Conservation (phyloP, 1,140 invertebrate species). For the Ips typographus region DNA sequence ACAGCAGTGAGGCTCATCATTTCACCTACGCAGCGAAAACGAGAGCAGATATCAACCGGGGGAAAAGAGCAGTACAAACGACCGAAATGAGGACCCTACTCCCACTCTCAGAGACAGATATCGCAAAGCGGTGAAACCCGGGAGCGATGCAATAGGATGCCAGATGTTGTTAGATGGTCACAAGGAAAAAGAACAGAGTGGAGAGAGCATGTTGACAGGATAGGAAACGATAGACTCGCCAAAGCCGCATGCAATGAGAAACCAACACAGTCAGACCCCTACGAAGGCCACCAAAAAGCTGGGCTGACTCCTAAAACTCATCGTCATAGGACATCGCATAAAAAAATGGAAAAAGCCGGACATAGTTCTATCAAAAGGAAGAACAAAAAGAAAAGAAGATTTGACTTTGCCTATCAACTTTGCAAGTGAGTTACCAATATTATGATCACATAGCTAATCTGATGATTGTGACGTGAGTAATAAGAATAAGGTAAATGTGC, state of each 20-base stretch:
- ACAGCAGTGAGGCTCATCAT: background rate
- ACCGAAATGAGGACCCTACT: background rate
- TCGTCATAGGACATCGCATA: background rate
- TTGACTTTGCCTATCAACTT: too few species aligned
- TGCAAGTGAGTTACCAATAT: too few species aligned
- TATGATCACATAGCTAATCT: too few species aligned
- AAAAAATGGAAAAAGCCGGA: background rate
- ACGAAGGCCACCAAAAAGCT: conserved; percentile 1
- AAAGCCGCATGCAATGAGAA: background rate
- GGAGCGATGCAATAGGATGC: background rate
- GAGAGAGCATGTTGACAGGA: background rate
- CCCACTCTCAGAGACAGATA: too few species aligned
- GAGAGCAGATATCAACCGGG: conserved; percentile 3
- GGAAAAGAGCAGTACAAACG: background rate
- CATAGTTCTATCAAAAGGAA: too few species aligned
- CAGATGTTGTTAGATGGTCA: background rate
- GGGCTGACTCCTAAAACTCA: background rate
- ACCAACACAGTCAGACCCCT: background rate
- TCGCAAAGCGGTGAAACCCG: too few species aligned
- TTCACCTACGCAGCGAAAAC: background rate
- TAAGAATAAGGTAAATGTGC: too few species aligned
- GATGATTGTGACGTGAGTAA: too few species aligned
- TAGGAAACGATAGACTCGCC: background rate
- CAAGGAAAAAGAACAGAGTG: too few species aligned
- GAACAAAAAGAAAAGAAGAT: too few species aligned